phyloP scores from a whole-genome alignment of 2,797 vertebrate genomes.

The Emydoidea blandingii region DNA sequence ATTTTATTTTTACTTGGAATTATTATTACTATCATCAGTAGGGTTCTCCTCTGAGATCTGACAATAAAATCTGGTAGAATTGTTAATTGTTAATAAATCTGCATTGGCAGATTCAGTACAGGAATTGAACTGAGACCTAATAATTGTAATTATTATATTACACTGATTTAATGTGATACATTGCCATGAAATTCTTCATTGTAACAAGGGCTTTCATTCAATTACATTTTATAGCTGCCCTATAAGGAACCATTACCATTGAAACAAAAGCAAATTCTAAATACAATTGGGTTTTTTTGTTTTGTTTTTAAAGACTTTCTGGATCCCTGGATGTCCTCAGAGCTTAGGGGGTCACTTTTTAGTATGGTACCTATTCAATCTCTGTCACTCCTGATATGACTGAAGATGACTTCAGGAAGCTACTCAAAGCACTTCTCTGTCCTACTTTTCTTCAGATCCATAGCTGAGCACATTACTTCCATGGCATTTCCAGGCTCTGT shows the following conservation, averaged over 20 bases:
- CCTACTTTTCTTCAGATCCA: not conserved
- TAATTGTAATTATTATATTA: no score
- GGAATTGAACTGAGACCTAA: no score
- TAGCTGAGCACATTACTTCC: not conserved
- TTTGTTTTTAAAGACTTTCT: not conserved
- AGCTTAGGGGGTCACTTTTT: not conserved
- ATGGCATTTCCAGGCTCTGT: not conserved
- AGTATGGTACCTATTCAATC: not conserved
- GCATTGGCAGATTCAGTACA: no score
- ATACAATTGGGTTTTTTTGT: not conserved
- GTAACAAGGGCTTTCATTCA: no score
- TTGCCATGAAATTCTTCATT: no score
- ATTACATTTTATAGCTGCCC: not conserved
- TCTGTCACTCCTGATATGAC: not conserved
- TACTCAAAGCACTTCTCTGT: not conserved
- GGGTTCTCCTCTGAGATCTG: no score
- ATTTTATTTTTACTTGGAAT: no score
- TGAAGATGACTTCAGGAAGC: not conserved
- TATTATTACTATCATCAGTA: no score
- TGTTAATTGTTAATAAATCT: no score
- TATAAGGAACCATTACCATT: not conserved
- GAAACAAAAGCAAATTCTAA: not conserved
- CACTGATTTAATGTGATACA: no score
- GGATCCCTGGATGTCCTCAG: not conserved
- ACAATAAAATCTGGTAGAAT: no score